Base-by-base conservation (phyloP, 2,113 vertebrate genomes). In the Engystomops pustulosus region DNA sequence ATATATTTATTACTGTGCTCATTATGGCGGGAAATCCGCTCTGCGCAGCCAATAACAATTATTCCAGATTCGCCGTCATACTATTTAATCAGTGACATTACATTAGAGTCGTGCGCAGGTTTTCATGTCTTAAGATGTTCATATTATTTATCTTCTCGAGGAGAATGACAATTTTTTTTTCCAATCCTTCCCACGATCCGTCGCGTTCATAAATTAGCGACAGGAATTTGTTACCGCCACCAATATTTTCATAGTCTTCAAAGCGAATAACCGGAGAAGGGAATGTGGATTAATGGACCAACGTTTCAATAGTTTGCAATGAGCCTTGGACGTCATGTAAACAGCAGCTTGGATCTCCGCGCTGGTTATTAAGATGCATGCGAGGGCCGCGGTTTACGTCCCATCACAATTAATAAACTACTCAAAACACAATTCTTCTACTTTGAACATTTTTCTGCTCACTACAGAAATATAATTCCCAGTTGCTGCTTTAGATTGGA, bases 401-500 rank as follows among this genome's bases (percentile, higher is more conserved):
- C 72, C 72, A 38, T 77, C 32, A 68, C 71, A 65, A 77, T 84
- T 84, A 77, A 76, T 76, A 77, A 77, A 75, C 72, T 81, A 30
- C 44, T 77, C 44, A 68, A 68, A 67, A 77, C 53, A 76, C 72
- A 77, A 34, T 25, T 32, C 34, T 62, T 62, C 53, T 20, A 45
- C 32, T 75, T 74, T 83, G 51, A 76, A 74, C 41, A 60, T 83
- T n/a, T 60, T 81, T 60, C 27, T 82, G 65, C 49, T 71, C 25
- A 51, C 30, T 71, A 81, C 58, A 58, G 68, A 41, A 36, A 55
- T 36, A 74, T 60, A 58, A 82, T 74, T 82, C 68, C 69, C 80
- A 60, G 51, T 58, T 30, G 68, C 14, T 53, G 41, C 67, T 20
- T 81, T 55, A 81, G 67, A 53, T 67, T 68, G 60, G 25, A 45